Base-by-base conservation (phyloP, 2,888 invertebrate genomes). In the Panorpa germanica region DNA sequence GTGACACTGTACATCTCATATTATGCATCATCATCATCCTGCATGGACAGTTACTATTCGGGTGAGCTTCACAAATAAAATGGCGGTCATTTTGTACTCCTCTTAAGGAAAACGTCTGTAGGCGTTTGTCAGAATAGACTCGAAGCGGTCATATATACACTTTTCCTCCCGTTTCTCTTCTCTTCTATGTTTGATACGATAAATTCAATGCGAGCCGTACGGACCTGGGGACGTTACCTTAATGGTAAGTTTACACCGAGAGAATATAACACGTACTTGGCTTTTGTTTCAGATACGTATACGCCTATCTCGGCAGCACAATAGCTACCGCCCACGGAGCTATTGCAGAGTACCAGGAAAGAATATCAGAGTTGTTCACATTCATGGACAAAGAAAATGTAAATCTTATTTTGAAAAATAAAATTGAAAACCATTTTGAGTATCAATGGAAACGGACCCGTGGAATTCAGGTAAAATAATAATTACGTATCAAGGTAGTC, bases 381-480 rank as follows among this genome's bases (percentile, higher is more conserved):
- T 60, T 60, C 38, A 31, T 59, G 30, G 53, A 51, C 23, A 50
- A 55, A 40, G 59, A 60, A 41, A 54, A 48, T n/a, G 49, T 57
- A 2, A 52, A 55, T 0, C 45, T 51, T 10, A 4, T 40, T 4
- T 40, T 60, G 9, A 57, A 54, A 38, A 54, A 52, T 33, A 46
- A 43, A 3, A 41, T 58, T 1, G 46, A 53, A 28, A 57, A 59
- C 24, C 55, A 55, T 39, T 59, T 59, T 57, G 58, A 57, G 42
- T 59, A 59, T 42, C 59, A 59, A 36, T 60, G 60, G 60, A 59
- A 59, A 41, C 47, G 60, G 41, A 60, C 59, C 4, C 54, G 57
- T 3, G 60, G 59, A 21, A 58, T 59, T 57, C 59, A 59, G 46
- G 59, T 59, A 37, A 44, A 57, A 41, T 12, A 10, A 16, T 23